Base-by-base conservation (phyloP, 2,888 invertebrate species). In the Noctua fimbriata region DNA sequence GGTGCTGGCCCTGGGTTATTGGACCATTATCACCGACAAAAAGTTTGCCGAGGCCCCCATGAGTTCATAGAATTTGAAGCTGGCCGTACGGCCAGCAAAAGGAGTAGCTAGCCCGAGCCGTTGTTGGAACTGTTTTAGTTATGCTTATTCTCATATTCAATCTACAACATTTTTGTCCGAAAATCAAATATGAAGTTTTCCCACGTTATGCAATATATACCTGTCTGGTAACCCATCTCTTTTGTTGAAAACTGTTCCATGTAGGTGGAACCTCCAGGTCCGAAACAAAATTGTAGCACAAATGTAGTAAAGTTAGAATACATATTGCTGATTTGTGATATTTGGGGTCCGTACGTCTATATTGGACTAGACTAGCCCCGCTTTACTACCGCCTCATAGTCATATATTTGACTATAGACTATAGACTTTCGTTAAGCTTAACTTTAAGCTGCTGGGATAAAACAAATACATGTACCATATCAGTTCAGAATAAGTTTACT, bases 321-420 rank as follows among this genome's bases (percentile, higher is more conserved):
- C 80, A 85, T 80, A 82, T 84, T 85, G 73, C 73, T 85, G 32
- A 80, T 82, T 85, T 80, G 65, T 69, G 65, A 36, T 52, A 58
- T 69, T 63, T 58, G 69, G 69, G 36, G 44, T 10, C 41, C 55
- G 49, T 21, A 78, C 67, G 52, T 67, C 36, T 58, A 69, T 69
- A 73, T 67, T 82, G 73, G n/a, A 69, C 60, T 47, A 49, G 63
- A 63, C 63, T 7, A 16, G 85, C n/a, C 65, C 10, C 55, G 32
- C 41, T 36, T 10, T 28, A 44, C 32, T 36, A 24, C 32, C 52
- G 55, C 58, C 67, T 41, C n/a, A 14, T 47, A 44, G 1, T 36
- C 60, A 6, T 60, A 70, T 84, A 67, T 79, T 84, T 84, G 84
- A 81, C 69, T 69, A 47, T 21, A 78, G 84, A 81, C 69, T 69